Evolutionary conservation across 2,797 vertebrate genomes (phyloP), one percentile per base, ranked within the genome.

Genomic region (Phalanger gymnotis): DNA sequence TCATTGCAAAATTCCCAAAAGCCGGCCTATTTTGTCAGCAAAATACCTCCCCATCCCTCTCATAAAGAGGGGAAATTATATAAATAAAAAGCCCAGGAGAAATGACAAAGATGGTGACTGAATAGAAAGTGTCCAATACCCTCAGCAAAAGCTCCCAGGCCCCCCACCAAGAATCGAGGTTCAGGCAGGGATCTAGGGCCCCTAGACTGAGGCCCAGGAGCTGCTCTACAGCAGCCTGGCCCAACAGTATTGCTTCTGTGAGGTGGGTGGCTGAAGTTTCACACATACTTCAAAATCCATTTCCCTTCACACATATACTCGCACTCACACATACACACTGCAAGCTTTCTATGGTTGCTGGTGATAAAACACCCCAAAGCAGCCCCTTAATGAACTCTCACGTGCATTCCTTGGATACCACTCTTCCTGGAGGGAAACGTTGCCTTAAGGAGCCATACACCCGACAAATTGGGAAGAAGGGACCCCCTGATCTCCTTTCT

Each of bases 281-380:
- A 87, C 94, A 73, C 93, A 91, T 90, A 92, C 95, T 95, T 95
- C 93, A 91, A 94, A 95, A 92, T 93, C 92, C 91, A 66, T 90
- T 92, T 96, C 92, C 92, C 95, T 55, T 73, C 90, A 95, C 90
- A 96, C 66, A 81, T n/a, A 58, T 13, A 81, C 66, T 40, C 22
- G 0, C 66, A 81, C 66, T 73, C 87, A 95, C 90, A 94, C 93
- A 90, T 89, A 89, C 91, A 93, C 61, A 91, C 96, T 93, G 93
- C 92, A 91, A 87, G 92, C n/a, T 95, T 95, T 92, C 94, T 93
- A 16, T 66, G 56, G 89, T 95, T 22, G 3, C 95, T 40, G 61
- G 53, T 90, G 95, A 51, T 92, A 58, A 95, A 93, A 95, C 89
- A 95, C 93, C 90, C 66, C 66, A 58, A 92, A 19, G 66, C 58